Conservation (phyloP, 2,113 vertebrate genomes). For the Leptobrachium ailaonicum region DNA sequence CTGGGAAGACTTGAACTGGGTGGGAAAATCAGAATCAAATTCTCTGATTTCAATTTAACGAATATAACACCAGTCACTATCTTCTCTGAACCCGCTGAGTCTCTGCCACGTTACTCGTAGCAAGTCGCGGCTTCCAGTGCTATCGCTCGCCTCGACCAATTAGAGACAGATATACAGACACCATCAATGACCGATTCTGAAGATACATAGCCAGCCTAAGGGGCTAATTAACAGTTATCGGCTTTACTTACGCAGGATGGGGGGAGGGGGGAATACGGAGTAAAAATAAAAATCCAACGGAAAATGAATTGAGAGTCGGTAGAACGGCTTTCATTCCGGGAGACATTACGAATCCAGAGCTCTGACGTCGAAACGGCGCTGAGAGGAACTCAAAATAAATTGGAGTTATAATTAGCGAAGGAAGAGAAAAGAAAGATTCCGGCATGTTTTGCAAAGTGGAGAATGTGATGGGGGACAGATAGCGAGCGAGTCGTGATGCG, state of each 20-base stretch:
- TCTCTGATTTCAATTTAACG: too few species aligned
- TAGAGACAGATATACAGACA: constrained; percentile 4
- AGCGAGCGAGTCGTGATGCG: neutral
- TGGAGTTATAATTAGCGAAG: constrained; percentile 19
- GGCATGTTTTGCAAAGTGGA: neutral
- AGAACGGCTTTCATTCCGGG: neutral
- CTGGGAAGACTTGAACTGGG: too few species aligned
- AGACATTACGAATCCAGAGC: constrained; percentile 4
- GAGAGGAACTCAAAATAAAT: constrained; percentile 16
- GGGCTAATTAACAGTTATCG: constrained; percentile 34
- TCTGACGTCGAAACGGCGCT: constrained; percentile 6
- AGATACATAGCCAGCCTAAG: constrained; percentile 7
- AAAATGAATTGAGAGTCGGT: constrained; percentile 11
- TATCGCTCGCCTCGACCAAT: constrained; percentile 1
- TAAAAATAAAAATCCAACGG: constrained; percentile 11
- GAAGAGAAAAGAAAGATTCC: neutral
- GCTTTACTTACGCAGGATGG: constrained; percentile 9
- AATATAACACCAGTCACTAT: too few species aligned
- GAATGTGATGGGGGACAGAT: neutral
- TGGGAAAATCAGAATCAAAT: too few species aligned
- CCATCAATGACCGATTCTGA: constrained; percentile 7
- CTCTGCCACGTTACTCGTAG: neutral
- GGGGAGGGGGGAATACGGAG: neutral
- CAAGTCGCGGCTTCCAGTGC: neutral
- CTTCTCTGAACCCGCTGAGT: too few species aligned